phyloP scores from a whole-genome alignment of 2,888 invertebrate genomes.

The Pseudanteris insignis region DNA sequence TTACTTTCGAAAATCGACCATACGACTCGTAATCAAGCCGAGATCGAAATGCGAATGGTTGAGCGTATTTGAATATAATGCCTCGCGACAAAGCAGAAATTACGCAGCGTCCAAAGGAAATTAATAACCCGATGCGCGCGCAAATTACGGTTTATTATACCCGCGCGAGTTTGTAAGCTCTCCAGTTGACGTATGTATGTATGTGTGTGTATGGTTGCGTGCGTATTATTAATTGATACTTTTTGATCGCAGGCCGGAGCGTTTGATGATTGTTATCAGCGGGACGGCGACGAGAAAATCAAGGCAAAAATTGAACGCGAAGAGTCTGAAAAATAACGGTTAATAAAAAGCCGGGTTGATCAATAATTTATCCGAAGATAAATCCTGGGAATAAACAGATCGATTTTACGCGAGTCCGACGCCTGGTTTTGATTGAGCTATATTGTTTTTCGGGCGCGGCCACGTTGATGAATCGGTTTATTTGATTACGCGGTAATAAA shows the following conservation, averaged over 20 bases:
- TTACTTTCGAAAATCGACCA: background rate
- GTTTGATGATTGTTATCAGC: slow-evolving; percentile 15
- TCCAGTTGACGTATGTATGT: no score
- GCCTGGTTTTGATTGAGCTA: slow-evolving; percentile 17
- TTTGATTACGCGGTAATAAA: slow-evolving; percentile 20
- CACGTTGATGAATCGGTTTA: slow-evolving; percentile 15
- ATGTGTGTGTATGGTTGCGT: background rate
- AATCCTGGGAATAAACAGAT: slow-evolving; percentile 27
- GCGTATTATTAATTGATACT: slow-evolving; percentile 17
- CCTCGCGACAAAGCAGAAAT: background rate
- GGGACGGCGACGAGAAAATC: background rate
- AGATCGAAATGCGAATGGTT: slow-evolving; percentile 10
- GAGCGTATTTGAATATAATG: slow-evolving; percentile 12
- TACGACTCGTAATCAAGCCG: slow-evolving; percentile 3
- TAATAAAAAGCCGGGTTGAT: slow-evolving; percentile 14
- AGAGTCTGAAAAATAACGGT: slow-evolving; percentile 13
- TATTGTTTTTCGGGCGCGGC: slow-evolving; percentile 17
- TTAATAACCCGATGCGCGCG: slow-evolving; percentile 14
- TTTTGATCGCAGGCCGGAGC: slow-evolving; percentile 10
- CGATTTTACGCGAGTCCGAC: slow-evolving; percentile 8
- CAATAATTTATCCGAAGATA: slow-evolving; percentile 22
- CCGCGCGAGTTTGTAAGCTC: slow-evolving; percentile 1
- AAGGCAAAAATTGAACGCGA: slow-evolving; percentile 7
- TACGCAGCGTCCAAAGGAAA: slow-evolving; percentile 12
- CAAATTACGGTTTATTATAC: slow-evolving; percentile 27